These are phyloP conservation scores for Drosophila gunungcola DNA, from an alignment of 1,140 invertebrate genomes.

Conservation along the genomic window DNA sequence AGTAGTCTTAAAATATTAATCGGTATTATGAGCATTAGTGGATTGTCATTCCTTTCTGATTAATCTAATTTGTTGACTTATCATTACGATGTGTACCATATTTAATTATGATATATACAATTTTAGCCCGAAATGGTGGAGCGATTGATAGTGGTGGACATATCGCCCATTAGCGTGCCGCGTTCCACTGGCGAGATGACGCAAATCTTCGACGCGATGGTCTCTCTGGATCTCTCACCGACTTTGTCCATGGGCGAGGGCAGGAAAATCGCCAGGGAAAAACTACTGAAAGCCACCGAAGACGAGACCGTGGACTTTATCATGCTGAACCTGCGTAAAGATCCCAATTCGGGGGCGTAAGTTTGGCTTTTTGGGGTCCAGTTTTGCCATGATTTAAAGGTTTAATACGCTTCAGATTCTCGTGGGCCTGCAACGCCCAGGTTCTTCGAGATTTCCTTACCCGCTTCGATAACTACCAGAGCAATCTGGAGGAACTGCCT, in stretches of 20 bases:
- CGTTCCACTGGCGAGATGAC: slow-evolving; percentile 88
- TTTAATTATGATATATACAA: not conserved
- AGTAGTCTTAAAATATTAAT: no score
- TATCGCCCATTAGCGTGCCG: slow-evolving; percentile 90
- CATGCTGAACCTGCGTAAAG: slow-evolving; percentile 84
- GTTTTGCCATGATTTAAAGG: no score
- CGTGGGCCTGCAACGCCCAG: slow-evolving; percentile 86
- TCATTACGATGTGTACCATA: no score
- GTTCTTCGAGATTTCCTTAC: slow-evolving; percentile 88
- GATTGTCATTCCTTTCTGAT: no score
- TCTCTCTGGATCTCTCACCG: slow-evolving; percentile 86
- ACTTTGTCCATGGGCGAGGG: slow-evolving; percentile 88
- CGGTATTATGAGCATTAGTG: no score
- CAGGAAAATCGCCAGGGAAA: slow-evolving; percentile 86
- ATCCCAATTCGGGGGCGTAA: slow-evolving; percentile 53
- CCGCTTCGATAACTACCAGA: slow-evolving; percentile 88
- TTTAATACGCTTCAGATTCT: slow-evolving; percentile 42
- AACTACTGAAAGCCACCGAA: slow-evolving; percentile 85
- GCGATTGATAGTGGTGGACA: slow-evolving; percentile 93
- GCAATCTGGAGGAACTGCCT: slow-evolving; percentile 80
- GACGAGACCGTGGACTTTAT: slow-evolving; percentile 86
- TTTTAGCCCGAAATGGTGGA: slow-evolving; percentile 90
- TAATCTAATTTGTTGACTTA: no score
- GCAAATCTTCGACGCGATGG: slow-evolving; percentile 89
- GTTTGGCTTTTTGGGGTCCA: not conserved